Base-by-base conservation (phyloP, 2,797 vertebrate genomes). In the Parambassis ranga region DNA sequence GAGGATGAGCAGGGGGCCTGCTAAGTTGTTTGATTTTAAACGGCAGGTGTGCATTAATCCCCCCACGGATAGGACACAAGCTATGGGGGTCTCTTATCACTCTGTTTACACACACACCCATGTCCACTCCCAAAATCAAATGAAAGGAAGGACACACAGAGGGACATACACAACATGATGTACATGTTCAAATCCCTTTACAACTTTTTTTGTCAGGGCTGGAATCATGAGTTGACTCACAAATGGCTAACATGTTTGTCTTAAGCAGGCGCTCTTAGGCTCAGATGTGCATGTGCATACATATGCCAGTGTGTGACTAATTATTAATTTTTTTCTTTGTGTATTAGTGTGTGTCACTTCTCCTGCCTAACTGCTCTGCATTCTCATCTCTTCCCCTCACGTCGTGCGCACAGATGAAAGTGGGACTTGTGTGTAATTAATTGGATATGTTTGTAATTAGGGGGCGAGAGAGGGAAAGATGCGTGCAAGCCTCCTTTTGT, bases 381-480 rank as follows among this genome's bases (percentile, higher is more conserved):
- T 82, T 86, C 79, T 65, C 75, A 63, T 83, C 71, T 57, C 50
- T 42, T 31, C 32, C 73, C 42, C 71, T 71, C 67, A 61, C 52
- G 10, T 59, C 7, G 49, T 48, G 73, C 69, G 62, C 73, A 53
- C 81, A 62, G 77, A 87, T 86, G 81, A 89, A 89, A 87, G 83
- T 63, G 14, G 77, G 80, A 85, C 83, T 88, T 73, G 83, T 79
- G 81, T 74, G 86, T 88, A 87, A 90, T 90, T 91, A 91, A 88
- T 89, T 90, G 83, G 82, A 89, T 90, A 85, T 88, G 88, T 90
- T 90, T 88, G 88, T 90, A 90, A 90, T 90, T 87, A 89, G 78
- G 75, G 63, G 75, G 70, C 65, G 67, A 74, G 84, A 71, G 71
- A 86, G 72, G 57, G 65, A 86, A 79, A 83, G 71, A 84, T 66